These are phyloP conservation scores for Esox masquinongy DNA, from an alignment of 2,797 vertebrate genomes.

Conservation along the genomic window DNA sequence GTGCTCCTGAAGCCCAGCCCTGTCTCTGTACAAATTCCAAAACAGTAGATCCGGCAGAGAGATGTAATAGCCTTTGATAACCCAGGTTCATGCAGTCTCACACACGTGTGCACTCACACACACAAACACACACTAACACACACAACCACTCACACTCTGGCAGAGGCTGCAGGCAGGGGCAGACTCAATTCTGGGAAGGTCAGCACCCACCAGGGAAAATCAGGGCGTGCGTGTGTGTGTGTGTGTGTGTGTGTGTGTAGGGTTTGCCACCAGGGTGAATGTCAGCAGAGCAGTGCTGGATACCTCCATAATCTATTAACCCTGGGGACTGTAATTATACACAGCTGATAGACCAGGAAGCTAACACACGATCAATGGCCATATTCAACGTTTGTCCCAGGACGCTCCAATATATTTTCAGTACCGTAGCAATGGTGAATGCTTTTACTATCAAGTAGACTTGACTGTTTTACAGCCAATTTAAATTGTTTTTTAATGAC, in stretches of 20 bases:
- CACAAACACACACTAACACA: background rate
- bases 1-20: background rate
- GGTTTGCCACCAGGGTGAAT: slow-evolving; percentile 21
- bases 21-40: slow-evolving; percentile 17
- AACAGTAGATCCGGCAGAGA: slow-evolving; percentile 8
- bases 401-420: too few species aligned
- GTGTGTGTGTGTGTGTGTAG: background rate
- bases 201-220: slow-evolving; percentile 24
- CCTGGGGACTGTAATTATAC: slow-evolving; percentile 4
- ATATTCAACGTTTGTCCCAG: too few species aligned
- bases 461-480: too few species aligned
- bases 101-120: background rate
- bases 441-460: too few species aligned
- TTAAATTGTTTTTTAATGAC: too few species aligned
- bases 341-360: background rate
- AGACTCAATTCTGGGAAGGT: slow-evolving; percentile 63
- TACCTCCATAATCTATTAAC: slow-evolving; percentile 16
- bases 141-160: slow-evolving; percentile 25
- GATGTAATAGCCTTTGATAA: background rate
- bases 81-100: background rate
- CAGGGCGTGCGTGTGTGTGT: background rate
- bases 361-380: too few species aligned
- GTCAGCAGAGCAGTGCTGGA: slow-evolving; percentile 34
- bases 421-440: too few species aligned
- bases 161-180: slow-evolving; percentile 37